Conservation (phyloP, 2,888 invertebrate genomes). For the Pedicia rivosa region DNA sequence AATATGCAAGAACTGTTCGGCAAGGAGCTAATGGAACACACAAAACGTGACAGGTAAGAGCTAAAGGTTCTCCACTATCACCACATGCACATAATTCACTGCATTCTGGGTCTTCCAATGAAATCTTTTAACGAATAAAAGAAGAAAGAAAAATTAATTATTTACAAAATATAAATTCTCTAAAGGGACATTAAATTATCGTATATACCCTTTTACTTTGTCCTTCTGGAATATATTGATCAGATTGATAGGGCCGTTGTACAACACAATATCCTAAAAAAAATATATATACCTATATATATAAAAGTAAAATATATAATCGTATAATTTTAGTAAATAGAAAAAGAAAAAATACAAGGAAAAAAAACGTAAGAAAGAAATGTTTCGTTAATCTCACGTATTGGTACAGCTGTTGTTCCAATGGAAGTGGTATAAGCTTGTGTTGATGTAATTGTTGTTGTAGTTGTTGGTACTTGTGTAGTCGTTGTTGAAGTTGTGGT, state of each 20-base stretch:
- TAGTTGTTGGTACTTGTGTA: constrained; percentile 38
- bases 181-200: too few species aligned
- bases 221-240: constrained; percentile 73
- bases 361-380: too few species aligned
- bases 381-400: neutral
- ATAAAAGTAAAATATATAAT: neutral
- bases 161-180: too few species aligned
- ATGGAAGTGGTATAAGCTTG: constrained; percentile 31
- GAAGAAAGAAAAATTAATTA: too few species aligned
- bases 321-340: neutral
- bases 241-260: constrained; percentile 65
- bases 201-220: constrained; percentile 65
- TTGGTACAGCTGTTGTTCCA: constrained; percentile 1
- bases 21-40: constrained; percentile 78
- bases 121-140: too few species aligned
- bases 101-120: constrained; percentile 71
- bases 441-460: constrained; percentile 30
- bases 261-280: constrained; percentile 60
- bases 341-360: too few species aligned
- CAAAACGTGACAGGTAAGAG: constrained; percentile 72
- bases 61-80: constrained; percentile 36
- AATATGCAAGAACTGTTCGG: constrained; percentile 74
- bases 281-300: neutral
- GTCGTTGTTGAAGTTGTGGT: constrained; percentile 38
- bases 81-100: constrained; percentile 82